Conservation (phyloP, 2,797 vertebrate species). For the Ceryle rudis region DNA sequence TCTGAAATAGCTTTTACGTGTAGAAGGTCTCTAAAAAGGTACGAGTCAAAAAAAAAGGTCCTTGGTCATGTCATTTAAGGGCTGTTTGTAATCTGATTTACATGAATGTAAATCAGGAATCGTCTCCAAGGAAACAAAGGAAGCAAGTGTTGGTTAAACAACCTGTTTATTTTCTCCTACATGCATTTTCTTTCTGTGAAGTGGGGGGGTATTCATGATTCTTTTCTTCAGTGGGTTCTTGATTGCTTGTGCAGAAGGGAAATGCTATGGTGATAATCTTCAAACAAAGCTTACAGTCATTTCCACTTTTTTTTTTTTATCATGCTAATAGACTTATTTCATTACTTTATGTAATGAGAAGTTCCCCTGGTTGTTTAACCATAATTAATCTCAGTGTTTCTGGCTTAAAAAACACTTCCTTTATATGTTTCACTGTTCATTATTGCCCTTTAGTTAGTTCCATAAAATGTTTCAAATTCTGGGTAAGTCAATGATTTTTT, state of each 20-base stretch:
- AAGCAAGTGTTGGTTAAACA: neutral
- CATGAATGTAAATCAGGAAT: constrained; percentile 5
- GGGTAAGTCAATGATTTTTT: constrained; percentile 55
- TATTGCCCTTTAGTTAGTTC: constrained; percentile 63
- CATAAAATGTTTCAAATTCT: constrained; percentile 52
- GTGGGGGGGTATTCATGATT: neutral
- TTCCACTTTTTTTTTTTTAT: constrained; percentile 42
- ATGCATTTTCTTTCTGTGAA: neutral
- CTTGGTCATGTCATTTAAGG: neutral
- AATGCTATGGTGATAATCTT: constrained; percentile 54
- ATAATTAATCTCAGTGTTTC: constrained; percentile 64
- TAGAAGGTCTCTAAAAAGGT: neutral
- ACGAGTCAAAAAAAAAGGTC: neutral
- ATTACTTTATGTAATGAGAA: constrained; percentile 62
- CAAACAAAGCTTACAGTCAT: constrained; percentile 40
- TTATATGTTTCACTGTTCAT: constrained; percentile 65
- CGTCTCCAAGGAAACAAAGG: neutral
- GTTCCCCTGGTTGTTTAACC: constrained; percentile 62
- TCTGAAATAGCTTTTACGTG: neutral
- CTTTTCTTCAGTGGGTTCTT: constrained; percentile 7
- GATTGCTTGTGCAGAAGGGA: constrained; percentile 40
- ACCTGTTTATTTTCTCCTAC: neutral
- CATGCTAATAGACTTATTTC: constrained; percentile 32
- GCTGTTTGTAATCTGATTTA: constrained; percentile 6
- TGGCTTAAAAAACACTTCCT: constrained; percentile 57